Conservation (phyloP, 1,140 invertebrate genomes). For the Danaus melanippus region DNA sequence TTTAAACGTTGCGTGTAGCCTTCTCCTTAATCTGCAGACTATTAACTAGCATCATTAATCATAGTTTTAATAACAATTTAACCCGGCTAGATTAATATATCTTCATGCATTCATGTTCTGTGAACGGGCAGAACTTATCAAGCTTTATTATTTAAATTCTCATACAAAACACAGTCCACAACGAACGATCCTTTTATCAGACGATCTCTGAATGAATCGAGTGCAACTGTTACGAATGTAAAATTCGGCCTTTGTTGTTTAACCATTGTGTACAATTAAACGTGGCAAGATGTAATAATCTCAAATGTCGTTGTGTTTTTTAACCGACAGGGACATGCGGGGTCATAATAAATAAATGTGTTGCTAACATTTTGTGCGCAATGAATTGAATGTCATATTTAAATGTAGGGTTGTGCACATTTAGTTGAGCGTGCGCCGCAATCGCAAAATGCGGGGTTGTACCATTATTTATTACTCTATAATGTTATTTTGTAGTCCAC, state of each 20-base stretch:
- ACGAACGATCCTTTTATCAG: conserved; percentile 41
- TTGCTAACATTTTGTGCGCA: conserved; percentile 52
- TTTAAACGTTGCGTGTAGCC: conserved; percentile 55
- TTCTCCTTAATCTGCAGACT: conserved; percentile 58
- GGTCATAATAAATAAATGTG: conserved; percentile 56
- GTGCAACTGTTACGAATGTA: conserved; percentile 56
- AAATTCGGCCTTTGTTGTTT: conserved; percentile 56
- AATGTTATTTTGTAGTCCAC: conserved; percentile 57
- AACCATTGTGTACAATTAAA: conserved; percentile 67
- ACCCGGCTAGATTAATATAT: conserved; percentile 69
- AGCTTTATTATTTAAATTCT: conserved; percentile 62
- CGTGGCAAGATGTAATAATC: conserved; percentile 67
- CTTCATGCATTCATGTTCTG: conserved; percentile 59
- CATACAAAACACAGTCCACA: conserved; percentile 47
- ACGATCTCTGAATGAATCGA: conserved; percentile 36
- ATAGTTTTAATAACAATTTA: conserved; percentile 72
- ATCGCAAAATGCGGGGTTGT: conserved; percentile 61
- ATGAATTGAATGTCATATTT: conserved; percentile 64
- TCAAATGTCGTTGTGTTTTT: conserved; percentile 62
- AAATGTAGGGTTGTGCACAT: conserved; percentile 59
- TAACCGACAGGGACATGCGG: conserved; percentile 54
- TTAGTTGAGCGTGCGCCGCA: conserved; percentile 46
- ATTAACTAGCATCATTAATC: conserved; percentile 66
- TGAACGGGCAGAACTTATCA: conserved; percentile 36
- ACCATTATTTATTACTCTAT: conserved; percentile 65